phyloP scores from a whole-genome alignment of 1,140 invertebrate species.

The Leptonema lineaticorne region DNA sequence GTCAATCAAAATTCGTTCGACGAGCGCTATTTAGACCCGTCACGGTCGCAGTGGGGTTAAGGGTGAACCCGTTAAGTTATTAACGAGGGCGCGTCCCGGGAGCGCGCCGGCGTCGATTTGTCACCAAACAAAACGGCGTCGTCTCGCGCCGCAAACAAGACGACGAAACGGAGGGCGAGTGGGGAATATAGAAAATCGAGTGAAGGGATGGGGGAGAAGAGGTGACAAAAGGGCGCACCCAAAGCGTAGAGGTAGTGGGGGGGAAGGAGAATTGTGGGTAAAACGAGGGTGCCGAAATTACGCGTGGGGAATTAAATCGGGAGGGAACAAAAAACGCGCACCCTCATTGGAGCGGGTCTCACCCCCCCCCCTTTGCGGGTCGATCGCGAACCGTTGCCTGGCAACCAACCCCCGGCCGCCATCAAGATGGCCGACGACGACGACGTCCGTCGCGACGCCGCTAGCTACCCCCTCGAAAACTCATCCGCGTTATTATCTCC shows the following conservation, averaged over 20 bases:
- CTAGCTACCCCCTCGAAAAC: not conserved
- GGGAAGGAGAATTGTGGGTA: not conserved
- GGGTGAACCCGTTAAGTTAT: not conserved
- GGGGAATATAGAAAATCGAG: not conserved
- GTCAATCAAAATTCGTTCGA: no score
- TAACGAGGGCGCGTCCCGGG: not conserved
- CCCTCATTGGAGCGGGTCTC: slow-evolving; percentile 37
- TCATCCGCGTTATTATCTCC: not conserved
- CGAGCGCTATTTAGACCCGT: no score
- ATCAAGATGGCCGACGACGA: slow-evolving; percentile 39
- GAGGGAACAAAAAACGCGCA: slow-evolving; percentile 26
- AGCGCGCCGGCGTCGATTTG: slow-evolving; percentile 14
- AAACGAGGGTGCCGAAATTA: slow-evolving; percentile 16
- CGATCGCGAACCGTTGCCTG: slow-evolving; percentile 34
- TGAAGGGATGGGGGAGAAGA: not conserved
- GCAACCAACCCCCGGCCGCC: slow-evolving; percentile 28
- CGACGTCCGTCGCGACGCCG: slow-evolving; percentile 22
- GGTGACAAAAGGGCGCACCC: not conserved
- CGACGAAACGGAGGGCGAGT: not conserved
- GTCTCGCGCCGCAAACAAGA: slow-evolving; percentile 8
- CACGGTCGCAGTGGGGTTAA: not conserved
- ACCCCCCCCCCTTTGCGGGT: not conserved
- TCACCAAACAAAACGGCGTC: slow-evolving; percentile 15
- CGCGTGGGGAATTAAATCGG: slow-evolving; percentile 10
- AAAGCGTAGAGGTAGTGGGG: not conserved